Evolutionary conservation across 2,797 vertebrate species (phyloP), one percentile per base, ranked within the genome.

Genomic region (Molossus alvarezi): DNA sequence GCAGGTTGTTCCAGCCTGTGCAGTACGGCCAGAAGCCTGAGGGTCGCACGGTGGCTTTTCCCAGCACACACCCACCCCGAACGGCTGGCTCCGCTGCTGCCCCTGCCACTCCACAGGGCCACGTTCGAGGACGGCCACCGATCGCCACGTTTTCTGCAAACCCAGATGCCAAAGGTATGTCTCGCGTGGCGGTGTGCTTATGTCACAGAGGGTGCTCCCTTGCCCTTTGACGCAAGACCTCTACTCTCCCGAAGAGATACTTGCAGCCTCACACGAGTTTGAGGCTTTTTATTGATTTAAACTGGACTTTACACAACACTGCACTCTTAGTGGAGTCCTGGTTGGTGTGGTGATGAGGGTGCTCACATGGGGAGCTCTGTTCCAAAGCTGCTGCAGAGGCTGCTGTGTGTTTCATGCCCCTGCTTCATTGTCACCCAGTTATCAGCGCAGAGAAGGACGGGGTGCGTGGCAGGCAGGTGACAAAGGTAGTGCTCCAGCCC

Each of bases 1-100:
- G 73, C 76, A 99, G 99, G 98, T 98, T 99, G 98, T 99, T 99
- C 95, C 99, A 99, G 97, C 99, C 99, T 0, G 99, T 99, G 71
- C 99, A 99, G 83, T 99, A 99, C 3, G 99, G 99, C 48, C 99
- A 99, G 82, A 99, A 99, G 96, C 99, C 99, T 0, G 98, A 99
- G 96, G 99, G 99, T 2, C 98, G 99, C 29, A 98, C 98, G 0
- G 98, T 99, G 92, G 81, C 98, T 12, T 98, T 99, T 82, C 98
- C 99, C 58, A 98, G 96, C 95, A 57, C 97, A 73, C 98, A 95
- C 65, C 75, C 97, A 1, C 97, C 98, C 83, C 98, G 98, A 53
- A 92, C 96, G 6, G 88, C 93, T 1, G 87, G 97, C 58, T 94
- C 98, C 9, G 88, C 97, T 5, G 21, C 82, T 1, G 48, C 97